Base-by-base conservation (phyloP, 2,888 invertebrate species). In the Perizoma flavofasciatum region DNA sequence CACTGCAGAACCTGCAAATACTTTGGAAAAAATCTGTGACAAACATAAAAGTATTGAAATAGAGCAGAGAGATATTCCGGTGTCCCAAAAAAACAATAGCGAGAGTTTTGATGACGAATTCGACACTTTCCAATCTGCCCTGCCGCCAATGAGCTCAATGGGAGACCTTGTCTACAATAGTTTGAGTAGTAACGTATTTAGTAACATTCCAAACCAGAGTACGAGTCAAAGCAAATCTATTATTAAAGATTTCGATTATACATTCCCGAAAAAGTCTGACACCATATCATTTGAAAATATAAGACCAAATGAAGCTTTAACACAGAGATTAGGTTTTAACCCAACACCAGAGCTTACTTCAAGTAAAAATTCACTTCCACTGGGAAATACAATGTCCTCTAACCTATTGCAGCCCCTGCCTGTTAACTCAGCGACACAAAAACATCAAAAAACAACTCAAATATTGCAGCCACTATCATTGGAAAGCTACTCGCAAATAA, bases 401-500 rank as follows among this genome's bases (percentile, higher is more conserved):
- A 81, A 69, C 61, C 67, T 89, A 49, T 72, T 90, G 58, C 86
- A 89, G 69, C 89, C 89, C 3, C 78, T 77, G 34, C 70, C 71
- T 41, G 68, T 77, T 5, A 74, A 64, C 58, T 65, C 75, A 5
- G 75, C 71, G 52, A 62, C 72, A 55, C 80, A 78, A 59, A 78
- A 49, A 65, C 83, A 83, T 64, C 81, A 83, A 63, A 85, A 83
- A 60, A 70, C 81, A 39, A 79, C 77, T n/a, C 92, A 92, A 82
- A 92, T 92, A 71, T 72, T 92, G 56, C 90, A 92, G 67, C 92
- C 92, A 0, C 69, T 92, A 35, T 89, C 92, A 6, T 72, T 92
- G 66, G 92, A 92, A 71, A 88, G 91, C 67, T 92, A 85, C 72
- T 92, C 93, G 0, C 90, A 93, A 77, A 94, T 94, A 47, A 94